Evolutionary conservation across 1,140 invertebrate species (phyloP).

Genomic region (Elysia chlorotica): DNA sequence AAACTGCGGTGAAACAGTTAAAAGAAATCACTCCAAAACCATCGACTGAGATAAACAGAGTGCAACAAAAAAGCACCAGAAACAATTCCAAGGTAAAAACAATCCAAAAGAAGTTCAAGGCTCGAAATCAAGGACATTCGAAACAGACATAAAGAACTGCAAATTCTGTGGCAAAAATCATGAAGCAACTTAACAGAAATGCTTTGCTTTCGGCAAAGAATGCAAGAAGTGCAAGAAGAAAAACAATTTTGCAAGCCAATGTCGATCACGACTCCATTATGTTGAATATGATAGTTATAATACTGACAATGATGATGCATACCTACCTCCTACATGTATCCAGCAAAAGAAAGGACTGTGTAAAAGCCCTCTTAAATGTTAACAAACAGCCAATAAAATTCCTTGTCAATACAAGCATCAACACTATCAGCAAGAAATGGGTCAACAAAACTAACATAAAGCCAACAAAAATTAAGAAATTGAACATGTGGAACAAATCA

Average conservation of each 20-base stretch:
- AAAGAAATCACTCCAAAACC: too few relatives aligned
- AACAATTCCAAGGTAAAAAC: too few relatives aligned
- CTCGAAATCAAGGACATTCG: neutral
- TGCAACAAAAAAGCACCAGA: neutral
- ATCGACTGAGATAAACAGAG: neutral
- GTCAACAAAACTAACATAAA: neutral
- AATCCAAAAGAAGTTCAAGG: neutral
- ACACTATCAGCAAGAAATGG: neutral
- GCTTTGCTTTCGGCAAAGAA: neutral
- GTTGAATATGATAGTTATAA: slow-evolving; percentile 1
- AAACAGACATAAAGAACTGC: neutral
- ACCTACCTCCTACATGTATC: neutral
- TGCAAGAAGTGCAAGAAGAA: slow-evolving; percentile 1
- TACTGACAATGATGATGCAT: neutral
- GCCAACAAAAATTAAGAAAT: neutral
- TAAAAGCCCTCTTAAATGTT: neutral
- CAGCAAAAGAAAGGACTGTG: neutral
- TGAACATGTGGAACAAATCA: neutral
- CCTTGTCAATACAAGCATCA: neutral
- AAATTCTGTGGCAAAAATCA: neutral
- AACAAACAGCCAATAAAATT: neutral
- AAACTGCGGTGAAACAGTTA: neutral
- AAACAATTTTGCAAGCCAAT: neutral
- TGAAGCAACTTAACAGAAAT: neutral
- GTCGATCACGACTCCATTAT: neutral